Conservation (phyloP, 2,888 invertebrate species). For the Acleris laterana region DNA sequence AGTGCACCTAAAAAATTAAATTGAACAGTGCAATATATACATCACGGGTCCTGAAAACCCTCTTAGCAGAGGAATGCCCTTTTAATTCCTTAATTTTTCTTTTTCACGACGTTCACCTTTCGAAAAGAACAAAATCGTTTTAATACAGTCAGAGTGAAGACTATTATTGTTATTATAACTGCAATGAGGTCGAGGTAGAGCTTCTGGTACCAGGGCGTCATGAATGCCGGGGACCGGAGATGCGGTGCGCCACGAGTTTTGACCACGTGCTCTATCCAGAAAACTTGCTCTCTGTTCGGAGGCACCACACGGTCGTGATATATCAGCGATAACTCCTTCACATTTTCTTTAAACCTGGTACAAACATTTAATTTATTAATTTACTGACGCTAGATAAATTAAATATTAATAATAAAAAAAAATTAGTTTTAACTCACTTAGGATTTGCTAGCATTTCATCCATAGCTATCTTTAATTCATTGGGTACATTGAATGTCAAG, state of each 20-base stretch:
- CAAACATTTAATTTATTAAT: neutral
- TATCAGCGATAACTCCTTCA: slow-evolving; percentile 32
- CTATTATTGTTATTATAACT: slow-evolving; percentile 9
- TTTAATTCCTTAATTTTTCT: neutral
- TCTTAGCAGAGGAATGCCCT: too few relatives aligned
- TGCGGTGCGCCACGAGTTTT: slow-evolving; percentile 37
- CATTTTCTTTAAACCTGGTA: slow-evolving; percentile 35
- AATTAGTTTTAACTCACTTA: slow-evolving; percentile 20
- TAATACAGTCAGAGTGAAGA: neutral
- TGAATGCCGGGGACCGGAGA: slow-evolving; percentile 37
- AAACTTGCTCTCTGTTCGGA: slow-evolving; percentile 36
- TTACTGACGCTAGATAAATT: neutral
- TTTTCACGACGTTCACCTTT: slow-evolving; percentile 4
- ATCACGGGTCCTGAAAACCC: too few relatives aligned
- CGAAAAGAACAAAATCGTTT: neutral
- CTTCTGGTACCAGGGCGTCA: slow-evolving; percentile 38
- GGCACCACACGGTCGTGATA: slow-evolving; percentile 37
- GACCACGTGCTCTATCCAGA: slow-evolving; percentile 39
- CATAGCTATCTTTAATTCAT: slow-evolving; percentile 33
- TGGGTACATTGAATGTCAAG: slow-evolving; percentile 27
- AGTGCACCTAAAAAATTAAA: too few relatives aligned
- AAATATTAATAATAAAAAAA: neutral
- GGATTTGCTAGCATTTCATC: slow-evolving; percentile 23
- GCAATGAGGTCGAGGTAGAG: slow-evolving; percentile 34
- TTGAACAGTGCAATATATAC: too few relatives aligned